Percentiles rank a stretch among this genome's conserved stretches.
phyloP scores from a whole-genome alignment of 1,140 invertebrate genomes.

The Drosophila sp. region DNA sequence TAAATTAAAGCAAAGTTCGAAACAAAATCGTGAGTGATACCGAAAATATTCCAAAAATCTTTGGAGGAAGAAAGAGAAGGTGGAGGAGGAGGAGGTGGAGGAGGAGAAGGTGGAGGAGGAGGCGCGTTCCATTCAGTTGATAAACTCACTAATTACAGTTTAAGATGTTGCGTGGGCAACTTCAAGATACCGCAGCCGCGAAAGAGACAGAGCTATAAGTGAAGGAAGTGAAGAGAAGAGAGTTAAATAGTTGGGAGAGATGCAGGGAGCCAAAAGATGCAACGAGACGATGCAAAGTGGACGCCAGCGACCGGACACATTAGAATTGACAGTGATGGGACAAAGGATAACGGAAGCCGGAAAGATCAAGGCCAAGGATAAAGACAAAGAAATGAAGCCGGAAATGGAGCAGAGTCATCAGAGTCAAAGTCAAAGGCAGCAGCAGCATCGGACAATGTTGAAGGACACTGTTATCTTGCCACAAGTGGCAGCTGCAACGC shows the following conservation, averaged over 20 bases:
- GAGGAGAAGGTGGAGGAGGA: not conserved
- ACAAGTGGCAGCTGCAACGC: slow-evolving; percentile 11
- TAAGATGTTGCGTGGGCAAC: slow-evolving; percentile 6
- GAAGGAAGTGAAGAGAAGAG: not conserved
- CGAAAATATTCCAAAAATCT: too few species aligned
- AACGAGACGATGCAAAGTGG: slow-evolving; percentile 47
- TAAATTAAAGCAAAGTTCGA: too few species aligned
- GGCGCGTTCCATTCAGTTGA: not conserved
- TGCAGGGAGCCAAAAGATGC: slow-evolving; percentile 55
- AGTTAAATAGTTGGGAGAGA: slow-evolving; percentile 22
- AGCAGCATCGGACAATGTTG: slow-evolving; percentile 3
- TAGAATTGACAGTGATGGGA: slow-evolving; percentile 71
- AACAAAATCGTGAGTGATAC: too few species aligned
- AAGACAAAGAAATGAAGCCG: not conserved
- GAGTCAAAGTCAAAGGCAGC: not conserved
- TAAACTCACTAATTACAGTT: not conserved
- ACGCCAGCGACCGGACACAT: slow-evolving; percentile 73
- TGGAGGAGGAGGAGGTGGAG: too few species aligned
- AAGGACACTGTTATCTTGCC: slow-evolving; percentile 3
- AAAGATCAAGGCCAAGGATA: not conserved
- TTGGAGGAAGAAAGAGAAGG: not conserved
- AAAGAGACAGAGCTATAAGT: not conserved
- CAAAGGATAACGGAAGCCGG: slow-evolving; percentile 7
- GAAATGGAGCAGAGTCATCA: slow-evolving; percentile 11
- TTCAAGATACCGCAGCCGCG: not conserved